A percentile compares a stretch with the other conserved stretches of the same genome.
These are phyloP conservation scores for Fragum whitleyi DNA, from an alignment of 2,888 invertebrate genomes.

Conservation along the genomic window DNA sequence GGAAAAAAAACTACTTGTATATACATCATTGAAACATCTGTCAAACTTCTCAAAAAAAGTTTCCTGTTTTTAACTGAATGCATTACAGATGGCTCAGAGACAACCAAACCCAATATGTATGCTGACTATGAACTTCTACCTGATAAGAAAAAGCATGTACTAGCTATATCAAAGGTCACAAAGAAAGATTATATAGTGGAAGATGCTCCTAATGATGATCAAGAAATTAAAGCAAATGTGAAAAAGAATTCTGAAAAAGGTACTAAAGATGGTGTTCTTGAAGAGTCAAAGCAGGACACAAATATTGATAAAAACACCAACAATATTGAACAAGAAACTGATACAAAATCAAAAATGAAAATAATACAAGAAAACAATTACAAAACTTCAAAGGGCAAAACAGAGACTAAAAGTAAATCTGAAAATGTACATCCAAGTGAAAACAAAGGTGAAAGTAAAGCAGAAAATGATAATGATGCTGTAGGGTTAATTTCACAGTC, in stretches of 20 bases:
- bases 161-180: background rate
- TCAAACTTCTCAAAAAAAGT: too few species aligned
- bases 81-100: slow-evolving; percentile 12
- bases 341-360: too few species aligned
- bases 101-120: slow-evolving; percentile 28
- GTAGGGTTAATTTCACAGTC: too few species aligned
- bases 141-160: slow-evolving; percentile 35
- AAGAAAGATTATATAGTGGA: background rate
- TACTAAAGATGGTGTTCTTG: background rate
- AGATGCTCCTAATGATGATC: background rate
- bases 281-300: background rate
- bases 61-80: too few species aligned
- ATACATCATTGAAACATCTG: too few species aligned
- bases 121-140: slow-evolving; percentile 39
- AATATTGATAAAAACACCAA: background rate
- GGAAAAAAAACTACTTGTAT: too few species aligned
- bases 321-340: background rate
- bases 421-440: too few species aligned
- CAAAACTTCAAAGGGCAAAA: too few species aligned
- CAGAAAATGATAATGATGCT: too few species aligned
- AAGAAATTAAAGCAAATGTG: background rate
- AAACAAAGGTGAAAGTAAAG: too few species aligned
- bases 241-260: background rate
- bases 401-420: too few species aligned
- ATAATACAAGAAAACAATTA: too few species aligned